Evolutionary conservation across 2,113 vertebrate species (phyloP).

Genomic region (Silurus glanis): DNA sequence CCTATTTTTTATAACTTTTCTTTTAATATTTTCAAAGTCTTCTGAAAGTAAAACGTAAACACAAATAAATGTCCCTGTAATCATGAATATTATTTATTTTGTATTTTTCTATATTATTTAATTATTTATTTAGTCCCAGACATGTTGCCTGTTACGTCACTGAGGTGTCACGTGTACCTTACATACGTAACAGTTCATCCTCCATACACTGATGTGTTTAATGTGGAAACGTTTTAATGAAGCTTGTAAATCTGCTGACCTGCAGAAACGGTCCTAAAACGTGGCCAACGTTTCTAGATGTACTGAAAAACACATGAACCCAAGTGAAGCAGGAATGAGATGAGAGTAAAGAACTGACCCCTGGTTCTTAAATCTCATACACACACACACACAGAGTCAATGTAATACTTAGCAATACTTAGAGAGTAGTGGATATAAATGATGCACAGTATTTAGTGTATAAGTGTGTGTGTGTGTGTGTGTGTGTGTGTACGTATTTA

Average conservation of each 20-base stretch:
- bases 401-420: too few relatives aligned
- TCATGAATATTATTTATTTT: neutral
- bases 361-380: neutral
- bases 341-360: neutral
- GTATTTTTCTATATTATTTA: neutral
- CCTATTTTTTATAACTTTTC: too few relatives aligned
- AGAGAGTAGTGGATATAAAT: too few relatives aligned
- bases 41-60: neutral
- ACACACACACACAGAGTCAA: too few relatives aligned
- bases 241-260: neutral
- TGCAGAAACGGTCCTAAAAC: neutral
- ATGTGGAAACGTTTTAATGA: neutral
- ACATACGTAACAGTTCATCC: too few relatives aligned
- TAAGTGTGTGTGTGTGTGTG: neutral
- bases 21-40: neutral
- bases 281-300: neutral
- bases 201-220: neutral
- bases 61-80: neutral
- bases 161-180: too few relatives aligned
- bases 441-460: too few relatives aligned
- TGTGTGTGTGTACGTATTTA: too few relatives aligned
- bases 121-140: too few relatives aligned
- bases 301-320: neutral
- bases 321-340: neutral
- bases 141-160: too few relatives aligned